These are phyloP conservation scores for Oxygymnocypris stewartii DNA, from an alignment of 2,113 vertebrate genomes.

Conservation along the genomic window DNA sequence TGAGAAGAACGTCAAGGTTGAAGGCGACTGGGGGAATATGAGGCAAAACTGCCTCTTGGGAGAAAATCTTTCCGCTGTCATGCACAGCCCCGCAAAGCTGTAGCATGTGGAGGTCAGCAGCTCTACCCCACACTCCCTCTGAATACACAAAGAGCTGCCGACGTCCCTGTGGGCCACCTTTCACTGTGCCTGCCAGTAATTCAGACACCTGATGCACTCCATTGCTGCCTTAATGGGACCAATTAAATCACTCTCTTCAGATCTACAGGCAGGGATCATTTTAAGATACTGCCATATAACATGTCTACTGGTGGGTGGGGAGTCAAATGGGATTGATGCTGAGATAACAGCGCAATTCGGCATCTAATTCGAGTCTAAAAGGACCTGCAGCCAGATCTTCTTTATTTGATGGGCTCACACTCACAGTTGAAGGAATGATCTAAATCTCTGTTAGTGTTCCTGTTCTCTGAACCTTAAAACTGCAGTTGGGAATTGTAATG, in stretches of 20 bases:
- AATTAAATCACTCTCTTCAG: slow-evolving; percentile 32
- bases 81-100: slow-evolving; percentile 28
- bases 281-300: slow-evolving; percentile 32
- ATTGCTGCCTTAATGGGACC: slow-evolving; percentile 30
- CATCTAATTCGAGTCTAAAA: slow-evolving; percentile 33
- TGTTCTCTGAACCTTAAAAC: slow-evolving; percentile 10
- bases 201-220: slow-evolving; percentile 41
- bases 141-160: slow-evolving; percentile 32
- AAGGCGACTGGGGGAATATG: slow-evolving; percentile 42
- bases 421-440: neutral
- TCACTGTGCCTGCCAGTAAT: slow-evolving; percentile 18
- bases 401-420: neutral
- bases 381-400: slow-evolving; percentile 32
- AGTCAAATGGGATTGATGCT: slow-evolving; percentile 21
- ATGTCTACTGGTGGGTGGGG: neutral
- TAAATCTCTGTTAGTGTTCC: neutral
- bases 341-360: slow-evolving; percentile 14
- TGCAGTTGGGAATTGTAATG: neutral
- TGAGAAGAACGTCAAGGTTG: slow-evolving; percentile 55
- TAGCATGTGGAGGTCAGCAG: slow-evolving; percentile 42
- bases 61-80: slow-evolving; percentile 53
- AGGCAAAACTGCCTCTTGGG: slow-evolving; percentile 46
- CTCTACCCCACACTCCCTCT: slow-evolving; percentile 34
- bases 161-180: slow-evolving; percentile 32
- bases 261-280: slow-evolving; percentile 32